Evolutionary conservation across 2,888 invertebrate species (phyloP).

Genomic region (Eupithecia subumbrata): DNA sequence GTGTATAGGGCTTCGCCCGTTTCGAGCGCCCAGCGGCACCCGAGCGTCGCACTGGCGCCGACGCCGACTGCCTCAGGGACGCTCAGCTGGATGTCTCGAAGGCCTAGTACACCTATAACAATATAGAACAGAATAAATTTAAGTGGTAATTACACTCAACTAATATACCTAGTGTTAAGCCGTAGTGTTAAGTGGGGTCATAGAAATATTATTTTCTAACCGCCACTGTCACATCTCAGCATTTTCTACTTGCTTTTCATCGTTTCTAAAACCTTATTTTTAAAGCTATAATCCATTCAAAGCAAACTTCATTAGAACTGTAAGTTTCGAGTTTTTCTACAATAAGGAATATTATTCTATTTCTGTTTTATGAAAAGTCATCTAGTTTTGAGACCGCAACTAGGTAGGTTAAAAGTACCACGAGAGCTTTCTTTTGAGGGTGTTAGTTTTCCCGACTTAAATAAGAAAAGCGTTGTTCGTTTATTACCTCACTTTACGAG

Average conservation of each 20-base stretch:
- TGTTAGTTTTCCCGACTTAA: slow-evolving; percentile 31
- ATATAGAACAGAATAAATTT: background rate
- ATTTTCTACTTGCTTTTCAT: background rate
- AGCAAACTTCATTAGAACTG: background rate
- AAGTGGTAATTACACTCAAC: background rate
- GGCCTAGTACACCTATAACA: slow-evolving; percentile 80
- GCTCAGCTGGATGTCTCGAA: slow-evolving; percentile 87
- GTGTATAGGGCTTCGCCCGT: slow-evolving; percentile 88
- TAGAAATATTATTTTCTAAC: background rate
- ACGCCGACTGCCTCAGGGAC: slow-evolving; percentile 89
- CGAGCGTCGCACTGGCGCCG: slow-evolving; percentile 88
- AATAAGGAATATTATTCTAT: background rate
- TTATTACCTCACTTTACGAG: slow-evolving; percentile 51
- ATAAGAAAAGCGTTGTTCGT: slow-evolving; percentile 46
- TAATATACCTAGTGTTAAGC: background rate
- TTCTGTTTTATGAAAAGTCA: background rate
- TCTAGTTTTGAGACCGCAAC: slow-evolving; percentile 3
- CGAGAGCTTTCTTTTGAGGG: slow-evolving; percentile 23
- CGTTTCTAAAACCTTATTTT: background rate
- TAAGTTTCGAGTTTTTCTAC: background rate
- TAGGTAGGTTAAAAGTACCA: slow-evolving; percentile 6
- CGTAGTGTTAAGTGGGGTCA: background rate
- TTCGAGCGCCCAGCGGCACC: slow-evolving; percentile 89
- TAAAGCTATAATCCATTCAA: background rate
- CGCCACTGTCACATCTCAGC: background rate